Base-by-base conservation (phyloP, 2,888 invertebrate genomes). In the Hypsopygia costalis region DNA sequence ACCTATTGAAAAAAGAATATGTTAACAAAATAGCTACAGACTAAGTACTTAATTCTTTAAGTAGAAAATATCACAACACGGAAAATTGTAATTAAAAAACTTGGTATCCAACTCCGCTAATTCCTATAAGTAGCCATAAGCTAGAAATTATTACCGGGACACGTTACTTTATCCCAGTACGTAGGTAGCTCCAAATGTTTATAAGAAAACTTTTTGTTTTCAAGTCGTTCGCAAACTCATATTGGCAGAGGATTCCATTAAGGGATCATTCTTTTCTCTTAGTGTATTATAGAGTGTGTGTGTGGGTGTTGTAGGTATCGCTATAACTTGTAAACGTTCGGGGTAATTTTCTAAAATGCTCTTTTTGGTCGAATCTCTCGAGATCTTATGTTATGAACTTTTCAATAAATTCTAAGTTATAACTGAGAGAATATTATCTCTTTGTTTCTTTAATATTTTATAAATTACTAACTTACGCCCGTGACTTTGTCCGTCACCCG, bases 31-130 rank as follows among this genome's bases (percentile, higher is more conserved):
- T n/a, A n/a, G n/a, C n/a, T n/a, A n/a, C n/a, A n/a, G 4, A 16
- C 16, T 16, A 16, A 16, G 16, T 16, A 16, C 16, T 16, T 16
- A 16, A 2, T 16, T 16, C 4, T 16, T 3, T 16, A 16, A 16
- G 16, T 16, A 16, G 16, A 16, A 16, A 16, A 16, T 16, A 16
- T 16, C 16, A 30, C 10, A 30, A 6, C 1, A 11, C 11, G 6
- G 9, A 10, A 9, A 1, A 30, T 52, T 57, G 50, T 60, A 57
- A 63, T 65, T 63, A 58, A 62, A 65, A 61, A 58, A 56, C 54
- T 62, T 62, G 11, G 31, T 34, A 43, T 38, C 33, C 27, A 30
- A 27, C 31, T 39, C 40, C 40, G 3, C 40, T 38, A 49, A 43
- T 49, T 38, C 39, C 33, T 10, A 32, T 55, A 57, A 59, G 55